phyloP scores from a whole-genome alignment of 92 coral and sea anemone species.

The Parazoanthus swiftii region DNA sequence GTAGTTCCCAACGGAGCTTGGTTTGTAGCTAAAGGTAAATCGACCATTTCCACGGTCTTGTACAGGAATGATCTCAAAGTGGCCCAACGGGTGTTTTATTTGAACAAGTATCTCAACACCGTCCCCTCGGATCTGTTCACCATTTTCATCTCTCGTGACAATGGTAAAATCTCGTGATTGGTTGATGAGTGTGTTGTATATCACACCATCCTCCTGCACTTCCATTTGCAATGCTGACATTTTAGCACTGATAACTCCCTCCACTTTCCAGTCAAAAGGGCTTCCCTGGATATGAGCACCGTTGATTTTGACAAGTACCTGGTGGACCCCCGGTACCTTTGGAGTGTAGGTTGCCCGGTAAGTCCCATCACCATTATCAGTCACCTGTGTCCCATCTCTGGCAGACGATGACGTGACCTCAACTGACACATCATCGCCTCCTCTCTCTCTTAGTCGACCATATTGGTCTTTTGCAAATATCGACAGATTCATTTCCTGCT shows the following conservation, averaged over 20 bases:
- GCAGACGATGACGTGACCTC: neutral
- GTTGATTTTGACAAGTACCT: neutral
- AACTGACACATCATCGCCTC: neutral
- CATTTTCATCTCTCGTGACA: neutral
- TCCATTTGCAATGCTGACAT: neutral
- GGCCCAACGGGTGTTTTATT: neutral
- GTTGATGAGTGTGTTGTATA: neutral
- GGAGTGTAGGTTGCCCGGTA: neutral
- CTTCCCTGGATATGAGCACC: neutral
- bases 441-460: neutral
- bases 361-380: neutral
- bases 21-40: too few species aligned
- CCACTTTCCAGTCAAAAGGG: slow-evolving; percentile 16
- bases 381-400: neutral
- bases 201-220: neutral
- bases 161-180: slow-evolving; percentile 1
- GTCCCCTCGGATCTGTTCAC: neutral
- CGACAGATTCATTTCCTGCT: neutral
- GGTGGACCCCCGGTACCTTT: neutral
- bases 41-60: too few species aligned
- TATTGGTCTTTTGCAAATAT: neutral
- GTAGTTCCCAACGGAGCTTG: neutral
- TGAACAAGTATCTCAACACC: neutral
- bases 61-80: neutral
- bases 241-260: neutral